Base-by-base conservation (phyloP, 2,888 invertebrate species). In the Euclidia mi region DNA sequence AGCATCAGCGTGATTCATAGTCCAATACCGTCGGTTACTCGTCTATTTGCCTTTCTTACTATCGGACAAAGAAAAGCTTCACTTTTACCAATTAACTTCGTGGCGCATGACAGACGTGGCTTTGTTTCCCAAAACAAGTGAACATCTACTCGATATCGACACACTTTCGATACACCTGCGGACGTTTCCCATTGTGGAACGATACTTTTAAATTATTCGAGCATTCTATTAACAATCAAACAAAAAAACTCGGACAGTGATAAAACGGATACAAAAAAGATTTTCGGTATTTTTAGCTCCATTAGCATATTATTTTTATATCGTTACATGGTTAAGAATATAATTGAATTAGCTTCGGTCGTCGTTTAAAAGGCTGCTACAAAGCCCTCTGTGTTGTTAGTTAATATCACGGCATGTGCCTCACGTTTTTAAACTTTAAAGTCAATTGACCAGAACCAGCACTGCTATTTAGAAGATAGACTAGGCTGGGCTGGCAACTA, bases 1-100 rank as follows among this genome's bases (percentile, higher is more conserved):
- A 42, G 51, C 46, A 56, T 38, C 49, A 50, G 50, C 68, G 66
- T 90, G 86, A 88, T 80, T 88, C 85, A 88, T 81, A 75, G 71
- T 59, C 71, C 65, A 77, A 79, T 71, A 83, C 81, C 73, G 66
- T n/a, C 72, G 66, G 74, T 75, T 79, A 81, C 82, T 87, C 76
- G 65, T 86, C 81, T 91, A 87, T 93, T 93, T 91, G 84, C 78
- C 82, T 86, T 91, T 88, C 87, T 79, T 84, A 87, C 88, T 84
- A 40, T 51, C 79, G 74, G 74, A 82, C 84, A 85, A 87, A 85
- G 85, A 86, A 90, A 88, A 90, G 84, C 86, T 84, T 86, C 84
- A 92, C 92, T 94, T 93, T 94, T 94, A 92, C 94, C 91, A 92
- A 94, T 94, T 94, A 92, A 82, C 79, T 80, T 64, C 76, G 73